Evolutionary conservation across 1,140 invertebrate species (phyloP).

Genomic region (Psix sp.): DNA sequence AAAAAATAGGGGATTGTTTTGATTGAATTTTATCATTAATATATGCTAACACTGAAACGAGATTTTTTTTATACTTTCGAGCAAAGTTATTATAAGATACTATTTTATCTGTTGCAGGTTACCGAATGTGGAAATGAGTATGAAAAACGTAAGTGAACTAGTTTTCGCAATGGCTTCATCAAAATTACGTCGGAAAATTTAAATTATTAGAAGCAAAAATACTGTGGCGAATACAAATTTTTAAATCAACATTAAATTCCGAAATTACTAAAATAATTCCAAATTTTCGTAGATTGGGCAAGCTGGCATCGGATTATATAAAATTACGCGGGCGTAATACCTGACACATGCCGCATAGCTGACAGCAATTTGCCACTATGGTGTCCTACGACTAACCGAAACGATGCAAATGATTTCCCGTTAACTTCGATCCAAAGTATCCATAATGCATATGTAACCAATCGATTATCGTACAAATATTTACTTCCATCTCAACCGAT

Average conservation of each 20-base stretch:
- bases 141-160: no score
- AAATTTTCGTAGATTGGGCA: constrained; percentile 32
- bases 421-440: constrained; percentile 40
- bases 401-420: constrained; percentile 34
- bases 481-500: constrained; percentile 8
- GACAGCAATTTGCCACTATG: constrained; percentile 37
- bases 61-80: no score
- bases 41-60: no score
- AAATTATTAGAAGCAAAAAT: no score
- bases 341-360: constrained; percentile 39
- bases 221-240: constrained; percentile 3
- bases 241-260: constrained; percentile 14
- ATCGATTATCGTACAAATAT: constrained; percentile 12
- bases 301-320: constrained; percentile 51
- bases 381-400: constrained; percentile 28
- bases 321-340: constrained; percentile 46
- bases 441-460: constrained; percentile 26
- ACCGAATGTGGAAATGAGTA: no score
- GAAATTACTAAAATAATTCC: constrained; percentile 47
- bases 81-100: no score
- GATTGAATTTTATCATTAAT: no score
- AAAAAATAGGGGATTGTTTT: no score
- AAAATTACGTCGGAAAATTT: no score
- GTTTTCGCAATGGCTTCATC: no score
- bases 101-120: no score